Conservation (phyloP, 2,797 vertebrate genomes). For the Pangasius krempfi region DNA sequence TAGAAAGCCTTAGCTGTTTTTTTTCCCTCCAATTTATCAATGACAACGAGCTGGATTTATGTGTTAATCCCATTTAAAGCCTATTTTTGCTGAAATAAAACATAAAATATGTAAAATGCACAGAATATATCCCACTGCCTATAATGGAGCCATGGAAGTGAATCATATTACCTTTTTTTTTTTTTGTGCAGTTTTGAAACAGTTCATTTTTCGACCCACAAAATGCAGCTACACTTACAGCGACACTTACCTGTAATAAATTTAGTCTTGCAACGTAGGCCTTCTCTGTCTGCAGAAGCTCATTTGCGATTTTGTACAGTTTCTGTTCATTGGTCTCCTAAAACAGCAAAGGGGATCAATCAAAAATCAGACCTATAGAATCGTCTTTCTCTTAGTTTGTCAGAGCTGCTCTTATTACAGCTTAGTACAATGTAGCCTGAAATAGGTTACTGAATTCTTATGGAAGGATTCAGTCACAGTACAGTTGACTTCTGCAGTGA, state of each 20-base stretch:
- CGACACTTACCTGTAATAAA: constrained; percentile 84
- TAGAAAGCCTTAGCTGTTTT: background rate
- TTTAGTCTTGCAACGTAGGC: constrained; percentile 90
- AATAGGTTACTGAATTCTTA: background rate
- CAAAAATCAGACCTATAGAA: background rate
- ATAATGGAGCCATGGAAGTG: background rate
- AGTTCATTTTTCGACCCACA: background rate
- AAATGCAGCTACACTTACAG: background rate
- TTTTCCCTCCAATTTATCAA: background rate
- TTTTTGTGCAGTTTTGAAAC: background rate
- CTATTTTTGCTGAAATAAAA: background rate
- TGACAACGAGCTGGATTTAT: background rate
- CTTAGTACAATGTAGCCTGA: background rate
- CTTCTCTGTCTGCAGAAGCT: constrained; percentile 94
- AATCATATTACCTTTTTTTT: background rate
- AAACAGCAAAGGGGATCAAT: constrained; percentile 49
- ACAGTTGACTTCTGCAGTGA: background rate
- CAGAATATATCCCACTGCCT: background rate
- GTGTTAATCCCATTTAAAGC: background rate
- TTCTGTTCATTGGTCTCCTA: constrained; percentile 96
- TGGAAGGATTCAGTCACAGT: background rate
- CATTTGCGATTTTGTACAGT: constrained; percentile 93
- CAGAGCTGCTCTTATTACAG: background rate
- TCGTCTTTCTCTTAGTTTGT: background rate
- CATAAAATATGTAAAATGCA: background rate